These are phyloP conservation scores for Eurois occulta DNA, from an alignment of 2,888 invertebrate species.

Conservation along the genomic window DNA sequence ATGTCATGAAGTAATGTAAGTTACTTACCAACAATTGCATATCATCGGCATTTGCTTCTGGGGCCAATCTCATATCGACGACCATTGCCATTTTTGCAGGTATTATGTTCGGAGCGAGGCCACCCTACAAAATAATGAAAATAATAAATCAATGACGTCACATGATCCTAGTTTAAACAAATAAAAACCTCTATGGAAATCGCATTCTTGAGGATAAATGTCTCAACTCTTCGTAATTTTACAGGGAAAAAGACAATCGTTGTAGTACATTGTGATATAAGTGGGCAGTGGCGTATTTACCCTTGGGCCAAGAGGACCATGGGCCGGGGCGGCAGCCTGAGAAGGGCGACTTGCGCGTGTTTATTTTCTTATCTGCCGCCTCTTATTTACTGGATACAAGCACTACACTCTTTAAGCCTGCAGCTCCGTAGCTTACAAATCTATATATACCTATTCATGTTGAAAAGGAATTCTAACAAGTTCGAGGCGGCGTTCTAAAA, in stretches of 20 bases:
- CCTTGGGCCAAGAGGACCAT: too few species aligned
- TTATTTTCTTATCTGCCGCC: too few species aligned
- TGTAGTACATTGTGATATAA: too few species aligned
- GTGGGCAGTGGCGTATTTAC: too few species aligned
- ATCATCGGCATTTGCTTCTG: conserved; percentile 68
- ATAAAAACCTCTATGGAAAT: background rate
- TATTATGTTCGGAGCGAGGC: conserved; percentile 77
- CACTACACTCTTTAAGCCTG: too few species aligned
- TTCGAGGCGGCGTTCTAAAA: too few species aligned
- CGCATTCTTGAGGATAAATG: background rate
- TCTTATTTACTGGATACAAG: too few species aligned
- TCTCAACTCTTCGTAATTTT: background rate
- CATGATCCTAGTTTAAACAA: background rate
- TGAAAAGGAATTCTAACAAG: too few species aligned
- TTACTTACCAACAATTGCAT: conserved; percentile 75
- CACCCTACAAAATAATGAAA: conserved; percentile 74
- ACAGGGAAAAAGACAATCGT: background rate
- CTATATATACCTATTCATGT: too few species aligned
- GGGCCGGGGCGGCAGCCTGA: too few species aligned
- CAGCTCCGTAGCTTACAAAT: too few species aligned
- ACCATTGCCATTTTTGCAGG: conserved; percentile 71
- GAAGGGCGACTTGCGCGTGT: too few species aligned
- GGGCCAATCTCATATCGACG: conserved; percentile 79
- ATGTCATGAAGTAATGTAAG: background rate
- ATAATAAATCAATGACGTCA: background rate